These are phyloP conservation scores for Tenodera sinensis DNA, from an alignment of 2,888 invertebrate species.

Conservation along the genomic window DNA sequence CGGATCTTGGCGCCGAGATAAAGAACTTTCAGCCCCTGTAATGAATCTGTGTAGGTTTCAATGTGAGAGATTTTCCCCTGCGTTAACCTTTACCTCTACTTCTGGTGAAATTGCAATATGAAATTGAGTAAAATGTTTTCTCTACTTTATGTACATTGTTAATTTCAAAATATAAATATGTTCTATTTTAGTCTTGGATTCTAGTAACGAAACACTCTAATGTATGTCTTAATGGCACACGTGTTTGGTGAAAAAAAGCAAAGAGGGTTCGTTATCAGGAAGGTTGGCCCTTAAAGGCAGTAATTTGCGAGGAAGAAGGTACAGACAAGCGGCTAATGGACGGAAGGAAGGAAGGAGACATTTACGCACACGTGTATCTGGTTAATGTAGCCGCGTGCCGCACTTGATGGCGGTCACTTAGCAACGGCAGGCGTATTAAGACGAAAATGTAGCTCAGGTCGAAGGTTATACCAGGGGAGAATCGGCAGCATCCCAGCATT, in stretches of 20 bases:
- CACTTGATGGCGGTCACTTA: background rate
- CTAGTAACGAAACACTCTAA: too few relatives aligned
- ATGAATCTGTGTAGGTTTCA: too few relatives aligned
- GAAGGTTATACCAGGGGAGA: background rate
- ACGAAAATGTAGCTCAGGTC: background rate
- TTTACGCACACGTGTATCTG: background rate
- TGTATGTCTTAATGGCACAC: background rate
- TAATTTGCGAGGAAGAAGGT: background rate
- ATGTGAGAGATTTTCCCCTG: too few relatives aligned
- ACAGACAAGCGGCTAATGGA: background rate
- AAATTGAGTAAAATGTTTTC: too few relatives aligned
- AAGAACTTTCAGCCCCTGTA: too few relatives aligned
- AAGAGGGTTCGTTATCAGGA: background rate
- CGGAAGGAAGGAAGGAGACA: background rate
- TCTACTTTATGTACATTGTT: too few relatives aligned
- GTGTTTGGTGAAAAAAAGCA: background rate
- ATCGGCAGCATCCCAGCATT: background rate
- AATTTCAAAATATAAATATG: too few relatives aligned
- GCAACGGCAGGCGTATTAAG: background rate
- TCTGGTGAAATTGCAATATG: too few relatives aligned
- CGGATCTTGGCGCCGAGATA: too few relatives aligned
- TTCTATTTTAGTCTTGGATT: too few relatives aligned
- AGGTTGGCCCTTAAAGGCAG: background rate
- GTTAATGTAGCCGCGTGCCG: background rate
- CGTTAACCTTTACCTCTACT: too few relatives aligned